Evolutionary conservation across 1,140 invertebrate genomes (phyloP).

Genomic region (Bombus sylvicola): DNA sequence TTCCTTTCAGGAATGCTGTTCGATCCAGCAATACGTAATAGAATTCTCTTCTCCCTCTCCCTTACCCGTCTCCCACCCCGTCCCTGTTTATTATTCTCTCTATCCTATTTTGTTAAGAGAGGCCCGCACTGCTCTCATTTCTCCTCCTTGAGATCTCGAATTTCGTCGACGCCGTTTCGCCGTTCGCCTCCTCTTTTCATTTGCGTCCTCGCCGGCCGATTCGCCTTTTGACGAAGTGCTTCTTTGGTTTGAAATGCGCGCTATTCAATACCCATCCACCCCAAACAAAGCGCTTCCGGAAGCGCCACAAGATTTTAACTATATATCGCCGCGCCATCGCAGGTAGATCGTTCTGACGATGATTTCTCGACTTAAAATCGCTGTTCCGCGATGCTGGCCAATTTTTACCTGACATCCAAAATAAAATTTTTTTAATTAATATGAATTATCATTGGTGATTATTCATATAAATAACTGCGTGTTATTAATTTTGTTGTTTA

Average conservation of each 20-base stretch:
- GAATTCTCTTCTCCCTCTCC: conserved; percentile 17
- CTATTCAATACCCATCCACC: conserved; percentile 75
- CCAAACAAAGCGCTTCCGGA: conserved; percentile 79
- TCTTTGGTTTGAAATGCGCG: conserved; percentile 79
- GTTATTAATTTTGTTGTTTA: too few relatives aligned
- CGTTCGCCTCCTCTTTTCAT: conserved; percentile 71
- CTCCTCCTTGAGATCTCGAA: conserved; percentile 71
- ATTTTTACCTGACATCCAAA: not conserved
- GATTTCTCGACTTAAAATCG: conserved; percentile 43
- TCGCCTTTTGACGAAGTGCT: conserved; percentile 82
- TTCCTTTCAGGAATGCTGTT: not conserved
- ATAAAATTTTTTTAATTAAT: too few relatives aligned
- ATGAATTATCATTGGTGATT: too few relatives aligned
- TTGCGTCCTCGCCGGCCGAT: conserved; percentile 72
- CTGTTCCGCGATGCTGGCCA: too few relatives aligned
- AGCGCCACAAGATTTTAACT: conserved; percentile 65
- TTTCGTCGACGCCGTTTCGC: conserved; percentile 68
- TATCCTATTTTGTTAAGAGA: conserved; percentile 56
- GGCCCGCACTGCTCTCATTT: conserved; percentile 69
- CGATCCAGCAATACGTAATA: conserved; percentile 11
- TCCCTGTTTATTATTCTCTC: conserved; percentile 42
- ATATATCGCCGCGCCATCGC: conserved; percentile 39
- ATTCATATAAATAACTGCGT: too few relatives aligned
- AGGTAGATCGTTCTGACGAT: conserved; percentile 61
- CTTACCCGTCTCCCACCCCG: not conserved